These are phyloP conservation scores for Danio aesculapii DNA, from an alignment of 2,797 vertebrate genomes.

Conservation along the genomic window DNA sequence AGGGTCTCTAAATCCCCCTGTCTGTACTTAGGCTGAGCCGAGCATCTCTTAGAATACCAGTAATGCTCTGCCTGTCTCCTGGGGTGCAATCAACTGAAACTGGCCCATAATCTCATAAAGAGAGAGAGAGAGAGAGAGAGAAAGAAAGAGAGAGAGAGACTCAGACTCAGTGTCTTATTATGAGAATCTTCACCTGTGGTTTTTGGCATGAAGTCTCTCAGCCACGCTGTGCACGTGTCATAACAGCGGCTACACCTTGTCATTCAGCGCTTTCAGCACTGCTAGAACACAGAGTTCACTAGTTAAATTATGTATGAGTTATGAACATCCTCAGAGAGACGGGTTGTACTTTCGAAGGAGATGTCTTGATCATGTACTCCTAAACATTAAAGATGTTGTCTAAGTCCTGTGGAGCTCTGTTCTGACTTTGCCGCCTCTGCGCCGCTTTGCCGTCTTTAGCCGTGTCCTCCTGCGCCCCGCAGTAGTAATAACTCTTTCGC, in stretches of 20 bases:
- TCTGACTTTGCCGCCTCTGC: conserved; percentile 49
- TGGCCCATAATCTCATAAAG: conserved; percentile 37
- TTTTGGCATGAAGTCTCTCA: conserved; percentile 29
- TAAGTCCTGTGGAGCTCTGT: conserved; percentile 24
- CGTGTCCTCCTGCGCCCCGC: conserved; percentile 17
- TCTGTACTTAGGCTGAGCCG: conserved; percentile 42
- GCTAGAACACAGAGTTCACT: conserved; percentile 28
- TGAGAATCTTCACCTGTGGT: conserved; percentile 44
- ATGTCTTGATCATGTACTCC: conserved; percentile 15
- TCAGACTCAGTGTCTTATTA: conserved; percentile 40
- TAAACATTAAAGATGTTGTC: conserved; percentile 24
- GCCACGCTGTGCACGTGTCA: conserved; percentile 42
- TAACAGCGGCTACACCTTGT: conserved; percentile 33
- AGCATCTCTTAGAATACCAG: conserved; percentile 50
- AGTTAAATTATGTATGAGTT: conserved; percentile 18
- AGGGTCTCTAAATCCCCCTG: conserved; percentile 49
- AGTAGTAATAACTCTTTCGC: conserved; percentile 51
- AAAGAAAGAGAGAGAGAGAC: not conserved
- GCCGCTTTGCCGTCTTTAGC: conserved; percentile 35
- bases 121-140: not conserved
- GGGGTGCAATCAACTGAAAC: conserved; percentile 46
- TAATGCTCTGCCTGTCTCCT: conserved; percentile 47
- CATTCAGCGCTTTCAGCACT: conserved; percentile 29
- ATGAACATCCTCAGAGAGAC: conserved; percentile 13
- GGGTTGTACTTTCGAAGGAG: not conserved